These are phyloP conservation scores for Gambusia holbrooki DNA, from an alignment of 2,113 vertebrate genomes.

Conservation along the genomic window DNA sequence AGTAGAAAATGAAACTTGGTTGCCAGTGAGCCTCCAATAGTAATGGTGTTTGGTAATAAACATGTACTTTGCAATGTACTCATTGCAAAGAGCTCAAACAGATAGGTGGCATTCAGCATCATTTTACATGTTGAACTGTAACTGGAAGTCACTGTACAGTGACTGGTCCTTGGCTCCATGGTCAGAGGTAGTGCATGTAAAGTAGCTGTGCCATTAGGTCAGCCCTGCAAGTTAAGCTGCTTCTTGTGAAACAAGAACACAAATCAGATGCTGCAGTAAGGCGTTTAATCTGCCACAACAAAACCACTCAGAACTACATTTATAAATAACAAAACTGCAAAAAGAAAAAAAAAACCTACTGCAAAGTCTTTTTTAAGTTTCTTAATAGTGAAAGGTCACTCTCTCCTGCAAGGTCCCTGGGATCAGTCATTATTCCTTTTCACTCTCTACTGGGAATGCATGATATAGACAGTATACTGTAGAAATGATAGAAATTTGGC, in stretches of 20 bases:
- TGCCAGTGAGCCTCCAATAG: neutral
- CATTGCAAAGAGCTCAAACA: neutral
- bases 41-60: neutral
- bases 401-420: no score
- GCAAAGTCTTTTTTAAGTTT: no score
- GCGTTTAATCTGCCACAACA: neutral
- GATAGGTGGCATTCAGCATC: neutral
- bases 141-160: no score
- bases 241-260: neutral
- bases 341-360: no score
- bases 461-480: no score
- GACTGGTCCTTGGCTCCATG: neutral
- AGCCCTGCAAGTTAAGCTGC: constrained; percentile 41
- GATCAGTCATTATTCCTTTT: no score
- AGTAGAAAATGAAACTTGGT: neutral
- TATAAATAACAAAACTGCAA: no score
- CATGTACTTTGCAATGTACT: no score
- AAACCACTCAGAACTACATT: neutral
- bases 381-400: no score
- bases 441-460: no score
- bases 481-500: no score
- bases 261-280: neutral
- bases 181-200: neutral
- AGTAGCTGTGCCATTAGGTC: constrained; percentile 33
- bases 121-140: neutral